These are phyloP conservation scores for Lycorma delicatula DNA, from an alignment of 1,140 invertebrate species.

Conservation along the genomic window DNA sequence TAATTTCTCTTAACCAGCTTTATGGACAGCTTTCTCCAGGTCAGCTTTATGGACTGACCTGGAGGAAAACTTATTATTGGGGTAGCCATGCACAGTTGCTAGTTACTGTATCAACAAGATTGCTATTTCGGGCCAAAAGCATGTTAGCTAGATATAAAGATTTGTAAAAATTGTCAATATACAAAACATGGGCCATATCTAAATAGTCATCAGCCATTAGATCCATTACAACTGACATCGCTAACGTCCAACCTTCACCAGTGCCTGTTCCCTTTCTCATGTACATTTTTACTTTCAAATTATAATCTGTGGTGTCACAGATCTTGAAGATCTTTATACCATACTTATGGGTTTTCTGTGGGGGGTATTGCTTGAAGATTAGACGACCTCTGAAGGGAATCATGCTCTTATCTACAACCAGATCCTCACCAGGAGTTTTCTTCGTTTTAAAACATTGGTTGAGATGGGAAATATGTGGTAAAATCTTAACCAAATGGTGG, in stretches of 20 bases:
- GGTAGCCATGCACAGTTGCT: conserved; percentile 15
- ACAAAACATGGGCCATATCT: conserved; percentile 23
- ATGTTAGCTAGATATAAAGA: conserved; percentile 22
- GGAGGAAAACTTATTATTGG: conserved; percentile 5
- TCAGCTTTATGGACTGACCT: not conserved
- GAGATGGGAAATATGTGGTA: conserved; percentile 11
- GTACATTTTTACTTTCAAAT: conserved; percentile 29
- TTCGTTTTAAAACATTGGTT: conserved; percentile 19
- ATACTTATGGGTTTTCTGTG: conserved; percentile 36
- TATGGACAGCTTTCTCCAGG: no score
- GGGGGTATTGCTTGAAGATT: conserved; percentile 37
- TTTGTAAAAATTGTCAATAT: conserved; percentile 30
- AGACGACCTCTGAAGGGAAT: conserved; percentile 35
- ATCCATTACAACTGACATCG: conserved; percentile 17
- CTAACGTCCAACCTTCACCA: conserved; percentile 9
- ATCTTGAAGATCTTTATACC: conserved; percentile 37
- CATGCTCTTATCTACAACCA: conserved; percentile 38
- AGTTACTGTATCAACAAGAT: conserved; percentile 16
- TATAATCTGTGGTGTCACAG: conserved; percentile 28
- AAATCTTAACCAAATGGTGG: conserved; percentile 26
- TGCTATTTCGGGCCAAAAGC: conserved; percentile 14
- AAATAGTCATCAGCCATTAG: conserved; percentile 21
- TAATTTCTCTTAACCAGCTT: conserved; percentile 12
- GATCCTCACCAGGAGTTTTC: conserved; percentile 25
- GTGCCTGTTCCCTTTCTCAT: conserved; percentile 16